A percentile compares a stretch with the other conserved stretches of the same genome.
Conservation (phyloP, 37 sponge, comb jelly and placozoan genomes). For the Ephydatia muelleri region DNA sequence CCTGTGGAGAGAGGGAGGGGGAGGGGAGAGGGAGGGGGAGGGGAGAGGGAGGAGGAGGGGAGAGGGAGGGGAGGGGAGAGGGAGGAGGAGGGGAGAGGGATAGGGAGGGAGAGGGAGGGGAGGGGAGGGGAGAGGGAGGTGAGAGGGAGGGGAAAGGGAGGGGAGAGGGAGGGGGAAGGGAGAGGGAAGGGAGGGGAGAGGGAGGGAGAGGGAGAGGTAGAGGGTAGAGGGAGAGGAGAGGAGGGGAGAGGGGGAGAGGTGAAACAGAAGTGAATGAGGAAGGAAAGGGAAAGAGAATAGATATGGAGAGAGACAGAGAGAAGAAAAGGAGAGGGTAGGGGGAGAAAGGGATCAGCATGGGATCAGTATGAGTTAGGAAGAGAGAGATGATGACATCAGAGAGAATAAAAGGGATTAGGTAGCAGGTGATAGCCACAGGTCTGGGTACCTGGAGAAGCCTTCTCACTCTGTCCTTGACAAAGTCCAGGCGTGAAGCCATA, state of each 20-base stretch:
- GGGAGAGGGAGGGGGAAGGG: background rate
- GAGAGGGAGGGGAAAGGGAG: background rate
- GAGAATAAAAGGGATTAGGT: background rate
- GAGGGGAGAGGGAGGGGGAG: background rate
- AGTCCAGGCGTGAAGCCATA: slow-evolving; percentile 64
- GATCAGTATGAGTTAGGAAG: no score
- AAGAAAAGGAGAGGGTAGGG: no score
- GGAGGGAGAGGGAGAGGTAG: background rate
- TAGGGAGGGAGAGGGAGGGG: background rate
- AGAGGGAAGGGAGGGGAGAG: background rate
- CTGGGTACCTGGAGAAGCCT: slow-evolving; percentile 56
- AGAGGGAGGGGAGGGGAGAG: background rate
- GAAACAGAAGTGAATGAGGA: background rate
- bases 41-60: no score
- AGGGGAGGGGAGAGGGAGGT: background rate
- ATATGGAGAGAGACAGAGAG: no score
- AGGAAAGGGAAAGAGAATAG: no score
- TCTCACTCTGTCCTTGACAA: slow-evolving; percentile 74
- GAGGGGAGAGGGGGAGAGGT: no score
- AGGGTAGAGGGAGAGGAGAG: no score
- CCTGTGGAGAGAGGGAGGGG: background rate
- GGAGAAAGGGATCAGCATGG: no score
- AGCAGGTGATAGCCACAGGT: background rate
- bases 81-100: background rate
- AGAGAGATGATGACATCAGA: background rate